A percentile compares a stretch with the other conserved stretches of the same genome.
Conservation (phyloP, 1,140 invertebrate species). For the Drosophila quadrilineata region DNA sequence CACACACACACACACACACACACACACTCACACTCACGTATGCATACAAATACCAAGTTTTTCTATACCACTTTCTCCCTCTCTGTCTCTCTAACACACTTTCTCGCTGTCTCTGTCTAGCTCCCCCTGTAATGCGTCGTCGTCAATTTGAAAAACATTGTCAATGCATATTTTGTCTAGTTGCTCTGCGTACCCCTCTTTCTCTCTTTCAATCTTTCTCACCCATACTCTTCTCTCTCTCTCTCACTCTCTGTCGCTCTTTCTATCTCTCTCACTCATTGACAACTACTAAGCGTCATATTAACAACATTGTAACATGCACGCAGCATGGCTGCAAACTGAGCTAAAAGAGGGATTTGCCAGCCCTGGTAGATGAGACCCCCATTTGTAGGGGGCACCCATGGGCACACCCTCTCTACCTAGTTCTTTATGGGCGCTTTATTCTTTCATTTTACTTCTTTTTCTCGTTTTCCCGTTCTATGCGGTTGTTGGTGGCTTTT, state of each 20-base stretch:
- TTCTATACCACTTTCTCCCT: background rate
- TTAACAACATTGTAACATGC: slow-evolving; percentile 75
- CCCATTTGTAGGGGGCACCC: too few relatives aligned
- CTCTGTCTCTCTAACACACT: background rate
- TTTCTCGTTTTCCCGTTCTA: background rate
- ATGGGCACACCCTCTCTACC: background rate
- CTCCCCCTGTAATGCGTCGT: slow-evolving; percentile 46
- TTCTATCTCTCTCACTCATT: background rate
- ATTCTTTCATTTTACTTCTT: background rate
- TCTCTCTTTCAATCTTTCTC: background rate
- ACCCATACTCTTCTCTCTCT: background rate
- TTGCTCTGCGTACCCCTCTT: background rate
- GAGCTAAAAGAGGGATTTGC: too few relatives aligned
- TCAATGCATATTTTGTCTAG: slow-evolving; percentile 48
- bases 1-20: background rate
- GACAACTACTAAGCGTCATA: slow-evolving; percentile 70
- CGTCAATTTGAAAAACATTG: slow-evolving; percentile 72
- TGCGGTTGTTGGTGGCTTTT: slow-evolving; percentile 13
- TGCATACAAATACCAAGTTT: too few relatives aligned
- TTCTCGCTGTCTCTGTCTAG: too few relatives aligned
- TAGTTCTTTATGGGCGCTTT: slow-evolving; percentile 15
- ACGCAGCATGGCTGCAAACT: slow-evolving; percentile 6
- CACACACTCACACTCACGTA: background rate
- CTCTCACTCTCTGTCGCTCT: background rate
- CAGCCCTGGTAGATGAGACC: too few relatives aligned